phyloP scores from a whole-genome alignment of 2,888 invertebrate species.

The Zygogramma bicolorata region DNA sequence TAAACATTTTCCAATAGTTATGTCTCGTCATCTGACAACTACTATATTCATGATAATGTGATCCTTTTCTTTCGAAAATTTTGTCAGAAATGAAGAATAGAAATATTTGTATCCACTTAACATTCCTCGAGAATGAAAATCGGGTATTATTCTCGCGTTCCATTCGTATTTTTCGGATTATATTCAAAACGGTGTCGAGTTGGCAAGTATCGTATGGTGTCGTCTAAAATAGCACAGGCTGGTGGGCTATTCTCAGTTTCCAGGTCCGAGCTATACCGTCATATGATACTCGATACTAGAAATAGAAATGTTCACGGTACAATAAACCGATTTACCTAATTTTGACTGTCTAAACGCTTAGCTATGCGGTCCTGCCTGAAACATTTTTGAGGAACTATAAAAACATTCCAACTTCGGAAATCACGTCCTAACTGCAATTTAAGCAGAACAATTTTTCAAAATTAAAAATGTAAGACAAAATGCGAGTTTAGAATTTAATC shows the following conservation, averaged over 20 bases:
- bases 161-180: not conserved
- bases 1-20: too few relatives aligned
- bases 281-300: slow-evolving; percentile 55
- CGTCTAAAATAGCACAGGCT: slow-evolving; percentile 45
- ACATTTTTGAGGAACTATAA: too few relatives aligned
- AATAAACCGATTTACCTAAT: slow-evolving; percentile 11
- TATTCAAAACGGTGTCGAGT: slow-evolving; percentile 25
- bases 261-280: slow-evolving; percentile 52
- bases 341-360: not conserved
- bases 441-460: too few relatives aligned
- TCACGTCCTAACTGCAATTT: too few relatives aligned
- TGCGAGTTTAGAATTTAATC: too few relatives aligned
- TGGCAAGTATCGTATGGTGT: slow-evolving; percentile 21
- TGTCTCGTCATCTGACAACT: too few relatives aligned
- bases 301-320: slow-evolving; percentile 47
- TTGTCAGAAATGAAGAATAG: not conserved
- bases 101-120: not conserved
- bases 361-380: not conserved
- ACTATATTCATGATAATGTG: too few relatives aligned
- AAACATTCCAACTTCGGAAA: too few relatives aligned
- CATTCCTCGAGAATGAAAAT: not conserved
- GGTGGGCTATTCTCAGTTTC: slow-evolving; percentile 54
- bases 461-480: too few relatives aligned
- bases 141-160: not conserved
- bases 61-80: not conserved